Evolutionary conservation across 1,140 invertebrate species (phyloP), one percentile per base, ranked within the genome.

Genomic region (Diorhabda sublineata): DNA sequence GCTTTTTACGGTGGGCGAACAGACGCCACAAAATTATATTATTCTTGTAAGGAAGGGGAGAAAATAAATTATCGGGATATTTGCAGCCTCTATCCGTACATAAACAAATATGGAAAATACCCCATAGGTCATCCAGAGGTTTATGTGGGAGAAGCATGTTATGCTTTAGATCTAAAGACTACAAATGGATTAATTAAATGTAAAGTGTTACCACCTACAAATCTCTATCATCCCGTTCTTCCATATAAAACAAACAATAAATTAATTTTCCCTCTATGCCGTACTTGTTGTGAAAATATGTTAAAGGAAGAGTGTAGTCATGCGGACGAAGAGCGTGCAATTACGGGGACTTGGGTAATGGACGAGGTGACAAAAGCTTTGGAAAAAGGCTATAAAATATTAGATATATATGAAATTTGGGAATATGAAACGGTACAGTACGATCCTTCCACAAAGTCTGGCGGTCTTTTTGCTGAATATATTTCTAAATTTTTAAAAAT

Each of bases 301-400:
- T 67, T 67, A n/a, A 3, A 63, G 42, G 57, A 45, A 6, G 45
- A 42, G 7, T 77, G 74, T 59, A 45, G 43, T 6, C 79, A 83
- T 71, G 69, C 58, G 9, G 68, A 74, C 26, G 70, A 76, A 9
- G 73, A 82, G 63, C 68, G 80, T 52, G 43, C 66, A 1, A 69
- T 84, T 4, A 75, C 65, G 2, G 81, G 82, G 61, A 81, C 78
- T 2, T 84, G 79, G 78, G 76, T 79, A 7, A 72, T 74, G 8
- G 74, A 78, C 42, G 82, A 83, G 73, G 7, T 83, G 4, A 44
- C 68, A 47, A 76, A 79, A 67, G 81, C 82, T 2, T n/a, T 70
- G 5, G 67, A 70, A 67, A 69, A 68, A 66, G 56, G 61, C 3
- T 73, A 73, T 52, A 59, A 58, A 64, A 59, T 73, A n/a, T n/a